Percentiles rank a stretch among this genome's conserved stretches.
phyloP scores from a whole-genome alignment of 2,113 vertebrate species.

The Rana temporaria region DNA sequence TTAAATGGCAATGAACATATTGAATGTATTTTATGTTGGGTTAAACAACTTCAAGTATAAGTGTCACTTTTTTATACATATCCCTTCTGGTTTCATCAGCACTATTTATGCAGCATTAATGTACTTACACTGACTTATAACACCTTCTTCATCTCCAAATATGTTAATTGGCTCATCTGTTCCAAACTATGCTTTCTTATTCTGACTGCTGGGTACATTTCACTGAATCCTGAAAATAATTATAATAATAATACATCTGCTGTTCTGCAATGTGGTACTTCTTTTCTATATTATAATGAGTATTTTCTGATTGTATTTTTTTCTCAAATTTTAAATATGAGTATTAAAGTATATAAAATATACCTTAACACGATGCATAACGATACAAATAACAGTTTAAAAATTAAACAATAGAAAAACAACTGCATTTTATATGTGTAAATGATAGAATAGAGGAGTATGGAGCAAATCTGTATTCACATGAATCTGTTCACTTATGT shows the following conservation, averaged over 20 bases:
- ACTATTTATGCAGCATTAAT: neutral
- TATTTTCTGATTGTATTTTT: too few relatives aligned
- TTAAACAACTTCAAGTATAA: slow-evolving; percentile 17
- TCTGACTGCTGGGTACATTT: neutral
- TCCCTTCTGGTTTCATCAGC: slow-evolving; percentile 21
- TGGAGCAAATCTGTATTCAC: too few relatives aligned
- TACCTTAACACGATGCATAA: too few relatives aligned
- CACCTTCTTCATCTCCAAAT: slow-evolving; percentile 12
- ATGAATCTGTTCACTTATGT: too few relatives aligned
- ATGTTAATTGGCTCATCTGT: slow-evolving; percentile 25
- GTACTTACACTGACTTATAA: slow-evolving; percentile 21
- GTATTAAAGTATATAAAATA: too few relatives aligned
- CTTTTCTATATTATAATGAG: too few relatives aligned
- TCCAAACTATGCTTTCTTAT: neutral
- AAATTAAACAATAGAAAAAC: too few relatives aligned
- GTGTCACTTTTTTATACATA: neutral
- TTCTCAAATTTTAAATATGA: too few relatives aligned
- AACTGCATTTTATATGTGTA: too few relatives aligned
- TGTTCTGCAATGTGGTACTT: neutral
- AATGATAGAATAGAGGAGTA: too few relatives aligned
- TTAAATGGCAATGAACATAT: slow-evolving; percentile 29
- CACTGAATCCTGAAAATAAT: slow-evolving; percentile 1
- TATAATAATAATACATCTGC: neutral
- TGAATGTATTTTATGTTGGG: slow-evolving; percentile 18
- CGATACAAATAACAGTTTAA: too few relatives aligned